Conservation (phyloP, 2,113 vertebrate species). For the Neopipo cinnamomea region DNA sequence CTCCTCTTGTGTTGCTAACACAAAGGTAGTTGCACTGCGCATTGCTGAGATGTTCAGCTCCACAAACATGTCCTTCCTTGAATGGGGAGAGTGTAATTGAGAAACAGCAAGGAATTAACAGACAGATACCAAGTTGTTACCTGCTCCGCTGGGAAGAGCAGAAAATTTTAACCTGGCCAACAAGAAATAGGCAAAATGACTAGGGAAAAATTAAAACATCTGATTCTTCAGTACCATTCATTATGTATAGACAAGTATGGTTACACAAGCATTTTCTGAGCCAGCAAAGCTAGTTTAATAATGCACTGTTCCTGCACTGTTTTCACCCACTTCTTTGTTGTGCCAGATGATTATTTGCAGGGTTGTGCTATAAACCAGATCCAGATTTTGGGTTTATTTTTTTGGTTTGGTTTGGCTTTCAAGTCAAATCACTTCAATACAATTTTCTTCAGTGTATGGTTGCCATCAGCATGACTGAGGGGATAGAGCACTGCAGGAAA, state of each 20-base stretch:
- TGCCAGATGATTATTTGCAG: not conserved
- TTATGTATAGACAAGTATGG: not conserved
- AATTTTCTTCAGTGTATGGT: not conserved
- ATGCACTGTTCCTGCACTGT: not conserved
- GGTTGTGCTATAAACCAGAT: not conserved
- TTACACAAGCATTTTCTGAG: not conserved
- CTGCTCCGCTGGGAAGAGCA: not conserved
- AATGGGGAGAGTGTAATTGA: not conserved
- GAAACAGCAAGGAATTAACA: not conserved
- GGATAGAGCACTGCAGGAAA: not conserved
- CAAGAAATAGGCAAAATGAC: not conserved
- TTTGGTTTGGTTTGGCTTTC: not conserved
- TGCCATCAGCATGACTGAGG: not conserved
- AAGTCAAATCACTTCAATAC: not conserved
- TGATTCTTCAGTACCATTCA: not conserved
- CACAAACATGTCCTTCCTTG: fast-evolving
- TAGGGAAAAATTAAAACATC: not conserved
- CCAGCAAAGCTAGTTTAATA: not conserved
- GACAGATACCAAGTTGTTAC: not conserved
- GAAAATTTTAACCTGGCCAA: not conserved
- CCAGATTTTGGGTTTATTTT: not conserved
- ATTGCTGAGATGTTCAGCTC: not conserved
- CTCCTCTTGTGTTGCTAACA: not conserved
- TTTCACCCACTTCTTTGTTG: not conserved
- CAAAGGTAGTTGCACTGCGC: not conserved